Evolutionary conservation across 2,113 vertebrate species (phyloP).

Genomic region (Menura novaehollandiae): DNA sequence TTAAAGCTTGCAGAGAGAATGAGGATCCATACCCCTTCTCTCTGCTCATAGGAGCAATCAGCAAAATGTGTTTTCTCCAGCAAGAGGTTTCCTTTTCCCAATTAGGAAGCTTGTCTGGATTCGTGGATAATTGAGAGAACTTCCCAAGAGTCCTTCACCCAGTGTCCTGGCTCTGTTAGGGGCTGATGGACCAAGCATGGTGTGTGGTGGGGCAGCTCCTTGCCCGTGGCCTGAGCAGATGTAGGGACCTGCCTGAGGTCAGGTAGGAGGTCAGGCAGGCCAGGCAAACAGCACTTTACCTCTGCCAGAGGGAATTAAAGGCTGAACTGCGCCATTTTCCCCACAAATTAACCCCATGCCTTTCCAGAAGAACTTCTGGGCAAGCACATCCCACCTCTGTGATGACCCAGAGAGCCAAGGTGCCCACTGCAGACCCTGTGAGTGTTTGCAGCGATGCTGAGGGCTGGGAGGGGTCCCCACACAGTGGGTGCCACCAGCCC

Average conservation of each 20-base stretch:
- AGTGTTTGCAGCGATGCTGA: accelerated
- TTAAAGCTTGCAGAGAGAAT: neutral
- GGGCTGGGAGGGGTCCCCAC: neutral
- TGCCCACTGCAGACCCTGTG: neutral
- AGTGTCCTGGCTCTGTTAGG: neutral
- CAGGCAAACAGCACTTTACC: neutral
- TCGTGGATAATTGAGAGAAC: neutral
- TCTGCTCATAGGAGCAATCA: neutral
- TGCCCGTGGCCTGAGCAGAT: neutral
- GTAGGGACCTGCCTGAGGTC: neutral
- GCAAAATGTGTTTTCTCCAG: neutral
- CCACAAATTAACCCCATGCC: neutral
- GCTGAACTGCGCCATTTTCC: neutral
- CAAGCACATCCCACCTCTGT: accelerated
- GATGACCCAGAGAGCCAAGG: neutral
- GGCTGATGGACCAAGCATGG: neutral
- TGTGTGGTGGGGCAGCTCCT: neutral
- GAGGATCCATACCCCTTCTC: neutral
- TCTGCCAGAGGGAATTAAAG: neutral
- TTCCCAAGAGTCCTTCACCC: neutral
- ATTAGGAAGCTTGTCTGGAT: neutral
- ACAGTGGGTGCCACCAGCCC: neutral
- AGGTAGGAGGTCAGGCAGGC: neutral
- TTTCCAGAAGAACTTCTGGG: neutral
- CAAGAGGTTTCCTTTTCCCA: neutral